Evolutionary conservation across 2,888 invertebrate species (phyloP), one percentile per base, ranked within the genome.

Genomic region (Pseudanteris insignis): DNA sequence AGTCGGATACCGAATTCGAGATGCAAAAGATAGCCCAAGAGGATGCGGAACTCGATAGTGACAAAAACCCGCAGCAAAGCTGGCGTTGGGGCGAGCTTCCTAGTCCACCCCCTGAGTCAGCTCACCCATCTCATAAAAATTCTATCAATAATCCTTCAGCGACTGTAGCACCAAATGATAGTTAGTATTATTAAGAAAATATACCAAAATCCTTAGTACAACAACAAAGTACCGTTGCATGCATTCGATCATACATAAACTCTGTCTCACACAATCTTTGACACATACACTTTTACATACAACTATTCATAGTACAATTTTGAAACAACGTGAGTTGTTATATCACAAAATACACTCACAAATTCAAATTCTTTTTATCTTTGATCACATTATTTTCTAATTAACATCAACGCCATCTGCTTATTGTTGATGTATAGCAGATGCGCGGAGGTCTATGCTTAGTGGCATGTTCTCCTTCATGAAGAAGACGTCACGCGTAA

Each of bases 1-100:
- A 94, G 79, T 96, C 96, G 29, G 97, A 97, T 81, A 94, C 96
- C 0, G 97, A 97, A 78, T 89, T 94, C 74, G 96, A 96, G 81
- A 82, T 88, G 72, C 74, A 72, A 9, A 80, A 79, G 54, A 77
- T 86, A 86, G 59, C 83, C 77, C 47, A 88, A 59, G 77, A 76
- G 41, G 76, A 70, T 8, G 81, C 80, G 12, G 84, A 82, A 50
- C 67, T 63, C 29, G 79, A 72, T 46, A 76, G 76, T 10, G 77
- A 79, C 9, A 77, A 78, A 29, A 67, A 69, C 38, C 77, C 80
- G 57, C 81, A 81, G 14, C 89, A 89, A 74, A 91, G 91, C 48
- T 94, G 94, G 94, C 87, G 91, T 67, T 92, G 94, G 94, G 94
- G 94, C 11, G 93, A 94, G 77, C 81, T 94, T 66, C 94, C 94